Conservation (phyloP, 2,888 invertebrate genomes). For the Trachelus iudaicus region DNA sequence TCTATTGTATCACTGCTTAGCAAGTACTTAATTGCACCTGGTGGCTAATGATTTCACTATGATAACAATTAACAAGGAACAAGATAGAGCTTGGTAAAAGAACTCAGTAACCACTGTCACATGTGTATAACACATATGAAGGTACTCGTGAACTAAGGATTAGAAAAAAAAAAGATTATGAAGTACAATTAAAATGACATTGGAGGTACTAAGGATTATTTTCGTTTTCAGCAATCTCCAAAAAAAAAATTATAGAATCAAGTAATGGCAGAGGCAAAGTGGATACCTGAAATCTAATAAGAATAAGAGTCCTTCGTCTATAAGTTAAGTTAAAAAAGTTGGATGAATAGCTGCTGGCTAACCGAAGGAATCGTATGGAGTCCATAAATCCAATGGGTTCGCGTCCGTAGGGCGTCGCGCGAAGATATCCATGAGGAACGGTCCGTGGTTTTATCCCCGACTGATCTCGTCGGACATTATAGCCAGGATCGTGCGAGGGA, state of each 20-base stretch:
- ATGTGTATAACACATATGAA: neutral
- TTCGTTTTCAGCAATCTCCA: neutral
- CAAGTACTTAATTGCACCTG: neutral
- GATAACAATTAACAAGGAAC: neutral
- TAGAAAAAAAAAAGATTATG: neutral
- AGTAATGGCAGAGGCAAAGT: neutral
- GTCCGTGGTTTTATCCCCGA: slow-evolving; percentile 39
- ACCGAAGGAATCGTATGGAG: neutral
- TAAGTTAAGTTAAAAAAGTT: neutral
- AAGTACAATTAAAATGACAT: neutral
- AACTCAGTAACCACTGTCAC: neutral
- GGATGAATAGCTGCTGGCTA: neutral
- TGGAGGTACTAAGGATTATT: neutral
- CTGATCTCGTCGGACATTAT: slow-evolving; percentile 53
- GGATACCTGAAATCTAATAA: neutral
- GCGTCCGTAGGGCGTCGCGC: slow-evolving; percentile 1
- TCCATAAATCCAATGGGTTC: slow-evolving; percentile 6
- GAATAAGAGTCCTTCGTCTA: neutral
- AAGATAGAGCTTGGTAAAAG: neutral
- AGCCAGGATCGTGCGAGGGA: slow-evolving; percentile 30
- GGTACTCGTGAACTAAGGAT: neutral
- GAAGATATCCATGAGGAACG: slow-evolving; percentile 46
- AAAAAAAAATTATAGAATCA: neutral
- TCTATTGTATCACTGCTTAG: too few relatives aligned
- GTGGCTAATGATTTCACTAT: neutral